phyloP scores from a whole-genome alignment of 2,113 vertebrate genomes.

The Otolemur garnettii region DNA sequence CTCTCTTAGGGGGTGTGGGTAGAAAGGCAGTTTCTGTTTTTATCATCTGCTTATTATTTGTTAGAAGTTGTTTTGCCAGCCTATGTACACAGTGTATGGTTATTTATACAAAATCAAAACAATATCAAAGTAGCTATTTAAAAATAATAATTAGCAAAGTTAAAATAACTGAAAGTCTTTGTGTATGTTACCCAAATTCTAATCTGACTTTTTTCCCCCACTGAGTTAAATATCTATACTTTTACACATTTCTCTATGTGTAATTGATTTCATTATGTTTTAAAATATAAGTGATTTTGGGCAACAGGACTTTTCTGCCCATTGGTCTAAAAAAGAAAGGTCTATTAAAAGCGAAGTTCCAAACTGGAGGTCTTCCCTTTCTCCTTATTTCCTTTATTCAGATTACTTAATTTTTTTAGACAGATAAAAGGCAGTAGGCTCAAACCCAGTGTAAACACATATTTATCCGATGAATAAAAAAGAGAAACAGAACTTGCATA shows the following conservation, averaged over 20 bases:
- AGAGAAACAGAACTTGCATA: background rate
- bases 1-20: background rate
- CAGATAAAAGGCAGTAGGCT: background rate
- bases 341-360: background rate
- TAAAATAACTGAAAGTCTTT: background rate
- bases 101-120: conserved; percentile 37
- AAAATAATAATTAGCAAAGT: conserved; percentile 47
- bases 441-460: background rate
- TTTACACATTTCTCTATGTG: background rate
- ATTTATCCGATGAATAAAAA: conserved; percentile 2
- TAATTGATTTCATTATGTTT: conserved; percentile 23
- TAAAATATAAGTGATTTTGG: conserved; percentile 21
- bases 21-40: background rate
- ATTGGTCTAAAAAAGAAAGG: conserved; percentile 9
- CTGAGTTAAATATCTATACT: background rate
- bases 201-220: background rate
- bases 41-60: conserved; percentile 14
- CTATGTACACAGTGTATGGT: background rate
- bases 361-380: background rate
- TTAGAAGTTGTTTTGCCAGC: background rate
- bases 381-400: background rate
- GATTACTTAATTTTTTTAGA: background rate
- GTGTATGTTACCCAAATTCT: background rate
- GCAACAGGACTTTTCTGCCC: background rate
- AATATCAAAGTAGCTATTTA: conserved; percentile 15